Evolutionary conservation across 1,140 invertebrate genomes (phyloP), one percentile per base, ranked within the genome.

Genomic region (Drosophila sulfurigaster): DNA sequence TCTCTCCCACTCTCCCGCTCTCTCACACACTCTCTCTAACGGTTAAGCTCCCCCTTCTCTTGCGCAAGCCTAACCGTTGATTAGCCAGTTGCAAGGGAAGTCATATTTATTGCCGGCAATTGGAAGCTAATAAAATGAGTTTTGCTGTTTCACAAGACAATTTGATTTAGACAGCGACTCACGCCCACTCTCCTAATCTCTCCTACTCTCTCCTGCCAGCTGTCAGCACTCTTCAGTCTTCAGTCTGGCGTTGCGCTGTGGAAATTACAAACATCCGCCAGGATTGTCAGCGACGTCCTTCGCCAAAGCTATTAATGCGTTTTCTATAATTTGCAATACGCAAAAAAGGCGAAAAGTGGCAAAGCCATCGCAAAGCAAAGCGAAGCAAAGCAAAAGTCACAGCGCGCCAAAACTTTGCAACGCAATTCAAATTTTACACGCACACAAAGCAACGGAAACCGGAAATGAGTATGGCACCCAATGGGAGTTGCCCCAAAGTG

Each of bases 391-490:
- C 30, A 13, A 32, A 35, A 57, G 32, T 59, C 62, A 41, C 3
- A 66, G 54, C 59, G 81, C 57, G 77, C 56, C 73, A 71, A 80
- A 25, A 68, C 15, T 86, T 79, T 72, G 79, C 79, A 81, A 76
- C 75, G 81, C 78, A 89, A 85, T 90, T 89, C 81, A 81, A 89
- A 89, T 79, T 77, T 83, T 75, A 46, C 78, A 83, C 83, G 81
- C 85, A 89, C 78, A 89, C 85, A 89, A 88, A 89, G 85, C 77
- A 89, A 79, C 85, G 85, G 85, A 89, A 89, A 79, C 85, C 85
- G 85, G 85, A 89, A 89, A 89, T 89, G 85, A 89, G 86, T 74
- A 89, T 85, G 75, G 81, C 85, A 81, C 78, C 75, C 85, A 60
- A 59, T 57, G 46, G 69, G 32, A 68, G 82, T 76, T 10, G 8